Evolutionary conservation across 1,140 invertebrate genomes (phyloP), one percentile per base, ranked within the genome.

Genomic region (Sipha flava): DNA sequence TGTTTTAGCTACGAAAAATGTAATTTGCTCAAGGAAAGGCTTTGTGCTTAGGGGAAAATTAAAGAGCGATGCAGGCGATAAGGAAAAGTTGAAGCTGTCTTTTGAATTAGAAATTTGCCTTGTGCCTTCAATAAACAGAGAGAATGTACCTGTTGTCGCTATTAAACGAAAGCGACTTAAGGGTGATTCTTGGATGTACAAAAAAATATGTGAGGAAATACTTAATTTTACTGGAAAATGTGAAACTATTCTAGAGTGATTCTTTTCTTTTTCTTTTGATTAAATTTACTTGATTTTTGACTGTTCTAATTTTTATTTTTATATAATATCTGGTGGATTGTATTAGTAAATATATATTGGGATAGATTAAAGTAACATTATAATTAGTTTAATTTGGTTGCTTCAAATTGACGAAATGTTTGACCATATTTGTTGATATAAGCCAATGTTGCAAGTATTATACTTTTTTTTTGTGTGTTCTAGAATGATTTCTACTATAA

Each of bases 101-200:
- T 94, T 95, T 85, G 93, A 95, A 84, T 84, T 95, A 75, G 94
- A 95, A 87, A 91, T 95, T 18, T 94, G 93, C 84, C 85, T 89
- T 14, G 84, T 92, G 14, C 87, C 88, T 79, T 84, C 82, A 81
- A 80, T 79, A 59, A 79, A 79, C 29, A 57, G n/a, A 43, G 49
- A 77, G 23, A 77, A 57, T 29, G 68, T 77, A 12, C 83, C 82
- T 2, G 85, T 89, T 40, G 88, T 93, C 43, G 93, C 92, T 23
- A 91, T 95, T 40, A 87, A 90, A 81, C 87, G 94, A 49, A 95
- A 94, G 83, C 85, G 94, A 79, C 87, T 95, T 1, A 92, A 92
- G 84, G 94, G 94, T 3, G 92, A 95, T 84, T 89, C 91, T 3
- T 95, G 94, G 93, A 90, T 92, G 79, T 95, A 95, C 84, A 95